These are phyloP conservation scores for Creontiades dilutus DNA, from an alignment of 2,888 invertebrate genomes.

Conservation along the genomic window DNA sequence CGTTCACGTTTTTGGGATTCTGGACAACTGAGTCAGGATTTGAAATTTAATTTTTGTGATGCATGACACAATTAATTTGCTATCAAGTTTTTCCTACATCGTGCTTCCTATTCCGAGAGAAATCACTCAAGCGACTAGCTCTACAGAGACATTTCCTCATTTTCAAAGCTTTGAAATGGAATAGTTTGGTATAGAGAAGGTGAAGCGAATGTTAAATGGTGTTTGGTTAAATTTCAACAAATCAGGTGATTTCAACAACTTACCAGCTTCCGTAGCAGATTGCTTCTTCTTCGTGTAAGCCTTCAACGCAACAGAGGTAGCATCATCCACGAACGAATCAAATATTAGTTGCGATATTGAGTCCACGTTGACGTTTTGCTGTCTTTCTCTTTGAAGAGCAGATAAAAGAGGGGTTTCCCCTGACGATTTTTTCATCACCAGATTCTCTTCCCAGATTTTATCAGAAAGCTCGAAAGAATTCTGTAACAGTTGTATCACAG, in stretches of 20 bases:
- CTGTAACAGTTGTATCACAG: constrained; percentile 58
- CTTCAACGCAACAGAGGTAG: constrained; percentile 48
- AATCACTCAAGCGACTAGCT: too few relatives aligned
- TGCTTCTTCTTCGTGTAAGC: constrained; percentile 66
- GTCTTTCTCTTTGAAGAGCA: constrained; percentile 68
- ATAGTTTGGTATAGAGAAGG: too few relatives aligned
- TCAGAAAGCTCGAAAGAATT: constrained; percentile 58
- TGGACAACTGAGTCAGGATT: too few relatives aligned
- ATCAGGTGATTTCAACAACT: neutral
- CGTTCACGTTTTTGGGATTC: too few relatives aligned
- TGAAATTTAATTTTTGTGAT: too few relatives aligned
- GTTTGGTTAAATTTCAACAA: too few relatives aligned
- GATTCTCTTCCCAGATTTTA: constrained; percentile 68
- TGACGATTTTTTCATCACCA: constrained; percentile 35
- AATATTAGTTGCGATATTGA: constrained; percentile 64
- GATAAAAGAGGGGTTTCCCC: constrained; percentile 66
- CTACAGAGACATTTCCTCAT: too few relatives aligned
- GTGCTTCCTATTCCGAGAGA: too few relatives aligned
- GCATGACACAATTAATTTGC: too few relatives aligned
- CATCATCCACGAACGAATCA: constrained; percentile 61
- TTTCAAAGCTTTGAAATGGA: too few relatives aligned
- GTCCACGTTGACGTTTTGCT: constrained; percentile 68
- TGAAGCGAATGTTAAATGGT: too few relatives aligned
- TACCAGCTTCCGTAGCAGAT: constrained; percentile 22
- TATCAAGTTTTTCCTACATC: too few relatives aligned